Evolutionary conservation across 2,797 vertebrate genomes (phyloP).

Genomic region (Poeciliopsis presidionis): DNA sequence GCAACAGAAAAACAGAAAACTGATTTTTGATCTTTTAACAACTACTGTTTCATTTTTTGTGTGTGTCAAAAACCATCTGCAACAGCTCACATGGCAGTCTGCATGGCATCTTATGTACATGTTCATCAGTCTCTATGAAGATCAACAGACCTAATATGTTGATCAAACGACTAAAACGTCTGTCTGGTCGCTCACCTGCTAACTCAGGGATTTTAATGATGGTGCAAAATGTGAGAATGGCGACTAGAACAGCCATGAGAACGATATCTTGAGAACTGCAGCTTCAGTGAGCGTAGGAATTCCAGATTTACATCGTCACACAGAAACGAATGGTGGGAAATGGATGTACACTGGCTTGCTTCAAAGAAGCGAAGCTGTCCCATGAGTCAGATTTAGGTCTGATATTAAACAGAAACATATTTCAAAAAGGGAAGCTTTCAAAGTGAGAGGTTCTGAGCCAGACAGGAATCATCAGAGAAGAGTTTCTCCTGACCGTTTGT

Average conservation of each 20-base stretch:
- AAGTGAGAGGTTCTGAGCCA: slow-evolving; percentile 28
- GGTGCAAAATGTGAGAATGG: slow-evolving; percentile 11
- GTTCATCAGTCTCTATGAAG: not conserved
- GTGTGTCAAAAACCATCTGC: not conserved
- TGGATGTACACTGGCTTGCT: slow-evolving; percentile 37
- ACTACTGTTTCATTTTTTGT: not conserved
- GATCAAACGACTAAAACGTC: not conserved
- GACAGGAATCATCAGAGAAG: slow-evolving; percentile 34
- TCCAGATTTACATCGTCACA: slow-evolving; percentile 38
- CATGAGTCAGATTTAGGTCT: slow-evolving; percentile 47
- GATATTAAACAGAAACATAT: slow-evolving; percentile 58
- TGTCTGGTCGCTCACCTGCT: not conserved
- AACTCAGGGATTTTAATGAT: slow-evolving; percentile 10
- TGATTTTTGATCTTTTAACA: not conserved
- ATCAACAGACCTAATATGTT: not conserved
- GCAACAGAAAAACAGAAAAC: not conserved
- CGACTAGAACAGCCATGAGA: slow-evolving; percentile 22
- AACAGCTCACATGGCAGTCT: not conserved
- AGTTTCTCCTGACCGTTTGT: slow-evolving; percentile 1
- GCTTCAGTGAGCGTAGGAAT: slow-evolving; percentile 29
- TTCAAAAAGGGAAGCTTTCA: slow-evolving; percentile 25
- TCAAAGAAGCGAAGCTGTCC: slow-evolving; percentile 52
- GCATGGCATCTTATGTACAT: not conserved
- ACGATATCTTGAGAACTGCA: slow-evolving; percentile 27
- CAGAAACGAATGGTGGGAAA: slow-evolving; percentile 63